Conservation (phyloP, 2,113 vertebrate genomes). For the Aythya baeri region DNA sequence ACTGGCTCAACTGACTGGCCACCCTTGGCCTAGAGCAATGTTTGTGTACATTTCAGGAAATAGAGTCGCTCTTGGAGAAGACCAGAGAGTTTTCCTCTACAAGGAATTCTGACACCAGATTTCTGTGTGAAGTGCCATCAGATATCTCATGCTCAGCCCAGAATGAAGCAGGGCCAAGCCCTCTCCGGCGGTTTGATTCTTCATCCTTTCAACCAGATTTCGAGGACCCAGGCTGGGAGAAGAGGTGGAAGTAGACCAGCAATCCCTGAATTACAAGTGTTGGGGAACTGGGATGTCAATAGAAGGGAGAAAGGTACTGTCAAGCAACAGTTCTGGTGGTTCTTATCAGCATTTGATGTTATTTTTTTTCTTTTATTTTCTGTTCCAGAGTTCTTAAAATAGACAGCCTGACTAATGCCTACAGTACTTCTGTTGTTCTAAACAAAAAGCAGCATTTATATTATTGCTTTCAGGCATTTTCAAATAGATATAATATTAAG, state of each 20-base stretch:
- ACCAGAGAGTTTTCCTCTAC: background rate
- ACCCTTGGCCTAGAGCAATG: background rate
- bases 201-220: background rate
- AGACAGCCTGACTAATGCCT: background rate
- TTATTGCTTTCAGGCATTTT: background rate
- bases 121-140: background rate
- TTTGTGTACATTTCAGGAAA: background rate
- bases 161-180: background rate
- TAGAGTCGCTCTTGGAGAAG: background rate
- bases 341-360: background rate
- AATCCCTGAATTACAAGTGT: background rate
- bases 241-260: background rate
- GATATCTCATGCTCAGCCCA: background rate
- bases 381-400: background rate
- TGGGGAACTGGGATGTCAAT: background rate
- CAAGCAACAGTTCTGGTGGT: background rate
- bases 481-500: background rate
- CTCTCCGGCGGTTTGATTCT: background rate
- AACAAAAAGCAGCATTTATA: background rate
- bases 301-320: background rate
- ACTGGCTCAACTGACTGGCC: background rate
- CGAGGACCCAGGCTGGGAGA: background rate
- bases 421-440: background rate
- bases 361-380: background rate
- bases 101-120: background rate